Base-by-base conservation (phyloP, 2,113 vertebrate species). In the Glaucomys volans region DNA sequence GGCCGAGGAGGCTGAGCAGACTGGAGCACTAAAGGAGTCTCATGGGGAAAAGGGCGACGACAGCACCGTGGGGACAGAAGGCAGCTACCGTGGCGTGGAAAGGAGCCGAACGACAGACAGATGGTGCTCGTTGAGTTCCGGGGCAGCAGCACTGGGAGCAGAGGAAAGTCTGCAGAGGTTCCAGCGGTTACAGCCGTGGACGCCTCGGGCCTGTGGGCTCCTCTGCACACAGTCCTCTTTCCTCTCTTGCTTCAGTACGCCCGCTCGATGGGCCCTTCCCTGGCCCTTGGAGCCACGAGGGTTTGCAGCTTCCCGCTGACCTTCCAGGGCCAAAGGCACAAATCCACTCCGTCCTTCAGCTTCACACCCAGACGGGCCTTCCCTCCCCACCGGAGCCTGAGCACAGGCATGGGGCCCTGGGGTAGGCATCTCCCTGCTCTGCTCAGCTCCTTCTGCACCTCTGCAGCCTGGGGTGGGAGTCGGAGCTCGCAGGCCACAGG, bases 61-160 rank as follows among this genome's bases (percentile, higher is more conserved):
- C 13, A 17, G 32, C 14, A 2, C 5, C n/a, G 28, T 26, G 20
- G n/a, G 57, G 72, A 11, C 52, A 40, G 72, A 12, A 18, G 0
- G 17, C 26, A 18, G 57, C 79, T 8, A 4, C 17, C 0, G n/a
- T 22, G 2, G 35, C 28, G 54, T 8, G 12, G 6, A 16, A 47
- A 9, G 37, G 59, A 75, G 13, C 24, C 8, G 2, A 32, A 22
- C 3, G 22, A 1, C 4, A 5, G 16, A 10, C 12, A 7, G 22
- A 22, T 1, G 3, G 2, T 67, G 26, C 83, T 69, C 14, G 16
- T 2, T 13, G 28, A 24, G 42, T n/a, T 54, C 26, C 30, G 2
- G 7, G 62, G 28, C 0, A 28, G 0, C 3, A 59, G 66, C 35
- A 13, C 2, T 10, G 13, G 22, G 32, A 44, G 35, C 22, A 52